These are phyloP conservation scores for Pyrgilauda ruficollis DNA, from an alignment of 2,113 vertebrate species.

Conservation along the genomic window DNA sequence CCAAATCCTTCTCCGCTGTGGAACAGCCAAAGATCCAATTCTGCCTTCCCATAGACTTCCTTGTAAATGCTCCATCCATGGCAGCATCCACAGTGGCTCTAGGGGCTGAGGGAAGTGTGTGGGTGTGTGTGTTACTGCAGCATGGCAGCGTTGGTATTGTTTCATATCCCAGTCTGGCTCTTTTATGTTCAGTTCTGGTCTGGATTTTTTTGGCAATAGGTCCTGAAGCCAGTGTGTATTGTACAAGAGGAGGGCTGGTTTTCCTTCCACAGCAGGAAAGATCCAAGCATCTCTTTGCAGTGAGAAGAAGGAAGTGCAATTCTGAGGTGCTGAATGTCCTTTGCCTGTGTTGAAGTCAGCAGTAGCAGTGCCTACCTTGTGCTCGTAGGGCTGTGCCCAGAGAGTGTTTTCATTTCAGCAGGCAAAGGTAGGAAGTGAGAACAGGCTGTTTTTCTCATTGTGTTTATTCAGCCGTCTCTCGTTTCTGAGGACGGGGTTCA, in stretches of 20 bases:
- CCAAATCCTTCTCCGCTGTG: background rate
- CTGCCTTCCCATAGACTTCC: background rate
- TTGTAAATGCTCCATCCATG: background rate
- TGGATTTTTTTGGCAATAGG: background rate
- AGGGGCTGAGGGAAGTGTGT: background rate
- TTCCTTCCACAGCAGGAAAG: background rate
- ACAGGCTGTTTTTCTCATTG: background rate
- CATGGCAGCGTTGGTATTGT: background rate
- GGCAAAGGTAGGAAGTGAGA: background rate
- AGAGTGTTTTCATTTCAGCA: background rate
- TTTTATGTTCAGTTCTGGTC: background rate
- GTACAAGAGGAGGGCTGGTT: background rate
- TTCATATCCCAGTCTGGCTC: background rate
- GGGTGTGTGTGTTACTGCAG: background rate
- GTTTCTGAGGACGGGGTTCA: constrained; percentile 10
- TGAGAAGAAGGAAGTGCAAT: background rate
- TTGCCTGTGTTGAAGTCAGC: background rate
- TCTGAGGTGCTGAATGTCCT: background rate
- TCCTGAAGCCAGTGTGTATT: background rate
- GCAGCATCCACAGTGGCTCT: background rate
- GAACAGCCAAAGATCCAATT: background rate
- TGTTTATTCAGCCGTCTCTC: constrained; percentile 47
- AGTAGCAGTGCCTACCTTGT: fast-evolving
- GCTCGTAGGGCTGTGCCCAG: background rate
- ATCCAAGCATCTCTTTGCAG: background rate